phyloP scores from a whole-genome alignment of 1,140 invertebrate genomes.

The Mesaphorura yosii region DNA sequence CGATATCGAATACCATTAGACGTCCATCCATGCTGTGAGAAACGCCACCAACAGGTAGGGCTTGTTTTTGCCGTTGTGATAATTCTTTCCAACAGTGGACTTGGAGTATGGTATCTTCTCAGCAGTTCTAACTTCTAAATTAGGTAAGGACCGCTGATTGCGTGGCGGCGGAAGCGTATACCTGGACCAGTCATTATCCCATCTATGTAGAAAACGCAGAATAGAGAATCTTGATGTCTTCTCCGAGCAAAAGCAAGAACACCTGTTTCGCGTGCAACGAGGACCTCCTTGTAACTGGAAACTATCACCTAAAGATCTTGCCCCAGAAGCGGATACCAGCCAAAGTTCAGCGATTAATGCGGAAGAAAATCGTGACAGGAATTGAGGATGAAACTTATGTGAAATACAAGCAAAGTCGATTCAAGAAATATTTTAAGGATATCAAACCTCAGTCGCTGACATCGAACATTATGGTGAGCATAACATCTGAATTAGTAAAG shows the following conservation, averaged over 20 bases:
- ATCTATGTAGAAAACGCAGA: too few species aligned
- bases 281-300: neutral
- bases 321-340: constrained; percentile 13
- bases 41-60: too few species aligned
- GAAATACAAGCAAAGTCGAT: neutral
- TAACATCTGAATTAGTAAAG: too few species aligned
- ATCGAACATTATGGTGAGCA: too few species aligned
- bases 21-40: too few species aligned
- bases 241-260: neutral
- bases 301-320: constrained; percentile 14
- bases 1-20: too few species aligned
- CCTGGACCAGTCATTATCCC: too few species aligned
- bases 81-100: neutral
- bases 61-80: too few species aligned
- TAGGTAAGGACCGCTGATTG: neutral
- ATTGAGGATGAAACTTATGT: constrained; percentile 12
- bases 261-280: constrained; percentile 12
- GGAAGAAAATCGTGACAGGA: neutral
- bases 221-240: too few species aligned
- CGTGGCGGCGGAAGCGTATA: neutral
- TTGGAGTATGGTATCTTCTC: neutral
- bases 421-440: constrained; percentile 7
- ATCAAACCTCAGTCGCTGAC: neutral
- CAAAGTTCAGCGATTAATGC: constrained; percentile 3
- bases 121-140: neutral